phyloP scores from a whole-genome alignment of 1,140 invertebrate genomes.

The Psilanteris sp. region DNA sequence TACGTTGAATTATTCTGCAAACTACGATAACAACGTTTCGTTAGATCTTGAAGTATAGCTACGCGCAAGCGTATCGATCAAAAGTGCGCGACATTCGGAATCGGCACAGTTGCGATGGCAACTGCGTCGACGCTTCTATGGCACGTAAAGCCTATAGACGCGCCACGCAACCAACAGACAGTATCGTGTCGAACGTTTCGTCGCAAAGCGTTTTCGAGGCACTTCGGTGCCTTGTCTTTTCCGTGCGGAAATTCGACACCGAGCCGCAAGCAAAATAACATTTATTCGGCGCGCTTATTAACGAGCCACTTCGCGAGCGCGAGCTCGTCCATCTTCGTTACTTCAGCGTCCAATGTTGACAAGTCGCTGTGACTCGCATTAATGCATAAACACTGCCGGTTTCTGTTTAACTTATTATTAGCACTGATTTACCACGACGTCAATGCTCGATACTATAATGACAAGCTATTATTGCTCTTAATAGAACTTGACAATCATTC shows the following conservation, averaged over 20 bases:
- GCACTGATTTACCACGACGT: conserved; percentile 31
- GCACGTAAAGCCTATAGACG: conserved; percentile 17
- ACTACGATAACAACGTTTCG: too few relatives aligned
- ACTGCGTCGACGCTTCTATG: conserved; percentile 39
- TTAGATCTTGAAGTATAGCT: conserved; percentile 13
- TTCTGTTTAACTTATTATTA: conserved; percentile 34
- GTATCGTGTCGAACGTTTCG: conserved; percentile 48
- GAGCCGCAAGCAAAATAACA: conserved; percentile 46
- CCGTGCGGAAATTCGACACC: conserved; percentile 34
- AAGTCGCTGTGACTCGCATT: conserved; percentile 55
- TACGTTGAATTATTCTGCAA: too few relatives aligned
- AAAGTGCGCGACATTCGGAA: conserved; percentile 53
- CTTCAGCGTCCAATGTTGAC: conserved; percentile 46
- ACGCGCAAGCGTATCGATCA: conserved; percentile 61
- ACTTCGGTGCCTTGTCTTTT: conserved; percentile 35
- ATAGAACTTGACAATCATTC: conserved; percentile 1
- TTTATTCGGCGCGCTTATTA: conserved; percentile 57
- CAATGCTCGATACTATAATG: conserved; percentile 15
- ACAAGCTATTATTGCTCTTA: conserved; percentile 8
- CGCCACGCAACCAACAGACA: conserved; percentile 25
- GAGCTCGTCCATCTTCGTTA: conserved; percentile 58
- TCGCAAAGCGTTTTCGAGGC: conserved; percentile 29
- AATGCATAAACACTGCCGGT: conserved; percentile 50
- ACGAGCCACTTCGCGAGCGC: conserved; percentile 25
- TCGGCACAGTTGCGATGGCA: conserved; percentile 62